phyloP scores from a whole-genome alignment of 2,113 vertebrate species.

The Aviceda subcristata region DNA sequence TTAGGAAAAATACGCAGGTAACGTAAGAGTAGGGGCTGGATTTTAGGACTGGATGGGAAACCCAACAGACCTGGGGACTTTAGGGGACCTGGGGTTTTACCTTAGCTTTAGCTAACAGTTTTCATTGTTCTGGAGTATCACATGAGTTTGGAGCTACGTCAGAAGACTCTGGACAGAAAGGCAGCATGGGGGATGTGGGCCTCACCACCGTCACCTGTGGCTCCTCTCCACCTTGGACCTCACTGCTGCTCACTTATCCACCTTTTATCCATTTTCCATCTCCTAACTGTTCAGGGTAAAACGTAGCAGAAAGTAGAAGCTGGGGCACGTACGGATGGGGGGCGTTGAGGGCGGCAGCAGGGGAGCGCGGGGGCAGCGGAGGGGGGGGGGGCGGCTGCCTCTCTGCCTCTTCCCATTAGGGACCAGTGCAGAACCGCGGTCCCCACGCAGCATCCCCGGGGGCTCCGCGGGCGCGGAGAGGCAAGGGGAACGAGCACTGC shows the following conservation, averaged over 20 bases:
- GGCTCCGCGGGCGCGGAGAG: background rate
- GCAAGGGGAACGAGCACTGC: background rate
- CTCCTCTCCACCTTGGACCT: background rate
- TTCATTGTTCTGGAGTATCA: background rate
- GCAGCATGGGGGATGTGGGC: accelerated
- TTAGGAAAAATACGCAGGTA: background rate
- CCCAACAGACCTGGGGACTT: background rate
- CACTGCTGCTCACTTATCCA: background rate
- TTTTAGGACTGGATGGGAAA: background rate
- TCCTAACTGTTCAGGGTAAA: background rate
- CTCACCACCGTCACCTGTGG: background rate
- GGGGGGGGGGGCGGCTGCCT: accelerated
- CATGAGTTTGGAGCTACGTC: background rate
- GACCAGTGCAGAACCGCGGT: too few species aligned
- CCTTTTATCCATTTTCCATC: accelerated
- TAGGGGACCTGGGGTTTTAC: background rate
- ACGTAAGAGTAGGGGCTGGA: background rate
- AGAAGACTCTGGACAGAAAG: background rate
- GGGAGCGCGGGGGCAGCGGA: background rate
- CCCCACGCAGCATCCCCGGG: background rate
- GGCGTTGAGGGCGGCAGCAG: accelerated
- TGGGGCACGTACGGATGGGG: too few species aligned
- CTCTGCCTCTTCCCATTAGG: background rate
- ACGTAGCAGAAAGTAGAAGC: background rate
- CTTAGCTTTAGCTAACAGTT: background rate